Conservation (phyloP, 2,888 invertebrate species). For the Athalia circularis region DNA sequence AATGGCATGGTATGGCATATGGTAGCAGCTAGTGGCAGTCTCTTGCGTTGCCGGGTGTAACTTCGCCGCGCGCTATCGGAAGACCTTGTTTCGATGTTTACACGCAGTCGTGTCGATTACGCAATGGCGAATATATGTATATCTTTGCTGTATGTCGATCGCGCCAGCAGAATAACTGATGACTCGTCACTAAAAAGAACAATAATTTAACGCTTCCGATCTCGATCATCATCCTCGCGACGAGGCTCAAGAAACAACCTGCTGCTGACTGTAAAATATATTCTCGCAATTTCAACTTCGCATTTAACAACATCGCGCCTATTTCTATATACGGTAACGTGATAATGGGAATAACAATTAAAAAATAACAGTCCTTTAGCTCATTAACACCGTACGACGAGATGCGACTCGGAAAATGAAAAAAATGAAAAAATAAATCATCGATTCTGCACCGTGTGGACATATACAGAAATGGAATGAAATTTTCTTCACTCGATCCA, state of each 20-base stretch:
- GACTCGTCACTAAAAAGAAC: constrained; percentile 22
- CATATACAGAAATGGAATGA: no score
- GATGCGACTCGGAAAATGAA: no score
- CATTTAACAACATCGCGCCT: no score
- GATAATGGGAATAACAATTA: no score
- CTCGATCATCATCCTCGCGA: neutral
- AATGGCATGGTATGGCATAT: no score
- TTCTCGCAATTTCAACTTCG: no score
- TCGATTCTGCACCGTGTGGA: no score
- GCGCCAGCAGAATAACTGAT: constrained; percentile 23
- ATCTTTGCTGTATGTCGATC: constrained; percentile 18
- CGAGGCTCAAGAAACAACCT: neutral
- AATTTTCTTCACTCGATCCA: no score
- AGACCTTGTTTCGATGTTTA: constrained; percentile 45
- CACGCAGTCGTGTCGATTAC: constrained; percentile 33
- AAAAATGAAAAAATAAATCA: no score
- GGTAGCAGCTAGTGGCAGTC: neutral
- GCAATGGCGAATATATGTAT: constrained; percentile 23
- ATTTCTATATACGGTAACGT: no score
- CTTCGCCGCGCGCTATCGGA: constrained; percentile 40
- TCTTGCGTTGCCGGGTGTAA: neutral
- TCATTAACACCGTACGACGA: no score
- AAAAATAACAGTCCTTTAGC: no score
- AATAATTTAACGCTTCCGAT: constrained; percentile 28
- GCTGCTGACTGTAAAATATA: neutral